Conservation (phyloP, 2,113 vertebrate species). For the Oostethus manadensis region DNA sequence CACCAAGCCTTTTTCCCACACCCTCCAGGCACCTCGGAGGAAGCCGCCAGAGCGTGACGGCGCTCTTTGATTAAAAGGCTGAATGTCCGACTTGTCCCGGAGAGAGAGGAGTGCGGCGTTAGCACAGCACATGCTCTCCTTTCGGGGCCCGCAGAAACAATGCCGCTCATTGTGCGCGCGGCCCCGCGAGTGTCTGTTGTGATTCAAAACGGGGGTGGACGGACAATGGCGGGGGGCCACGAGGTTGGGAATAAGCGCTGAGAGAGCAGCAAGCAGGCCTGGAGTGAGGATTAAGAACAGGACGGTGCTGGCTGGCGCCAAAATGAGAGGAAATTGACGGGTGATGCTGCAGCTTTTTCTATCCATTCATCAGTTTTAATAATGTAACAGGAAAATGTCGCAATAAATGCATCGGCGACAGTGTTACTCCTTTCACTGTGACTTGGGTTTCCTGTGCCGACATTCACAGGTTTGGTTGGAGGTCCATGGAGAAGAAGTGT, state of each 20-base stretch:
- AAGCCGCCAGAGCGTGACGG: conserved; percentile 84
- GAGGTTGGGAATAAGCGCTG: background rate
- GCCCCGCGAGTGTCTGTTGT: conserved; percentile 68
- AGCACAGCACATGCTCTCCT: conserved; percentile 79
- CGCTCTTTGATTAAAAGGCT: conserved; percentile 80
- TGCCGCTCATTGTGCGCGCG: conserved; percentile 67
- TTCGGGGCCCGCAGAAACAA: conserved; percentile 71
- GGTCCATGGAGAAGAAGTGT: conserved; percentile 7
- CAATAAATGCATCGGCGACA: background rate
- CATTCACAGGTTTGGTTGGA: background rate
- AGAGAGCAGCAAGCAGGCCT: background rate
- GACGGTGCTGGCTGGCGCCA: background rate
- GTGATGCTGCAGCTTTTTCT: too few species aligned
- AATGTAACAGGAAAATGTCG: background rate
- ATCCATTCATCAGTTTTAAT: too few species aligned
- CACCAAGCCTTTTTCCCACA: conserved; percentile 78
- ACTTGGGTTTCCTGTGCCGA: too few species aligned
- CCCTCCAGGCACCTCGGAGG: conserved; percentile 76
- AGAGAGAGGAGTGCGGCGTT: conserved; percentile 64
- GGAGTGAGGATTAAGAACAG: background rate
- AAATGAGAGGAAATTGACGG: too few species aligned
- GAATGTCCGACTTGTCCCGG: conserved; percentile 76
- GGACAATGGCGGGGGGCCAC: conserved; percentile 46
- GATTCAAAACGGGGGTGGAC: conserved; percentile 60
- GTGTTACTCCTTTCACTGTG: background rate